A percentile compares a stretch with the other conserved stretches of the same genome.
phyloP scores from a whole-genome alignment of 2,888 invertebrate genomes.

The Ochlodes sylvanus region DNA sequence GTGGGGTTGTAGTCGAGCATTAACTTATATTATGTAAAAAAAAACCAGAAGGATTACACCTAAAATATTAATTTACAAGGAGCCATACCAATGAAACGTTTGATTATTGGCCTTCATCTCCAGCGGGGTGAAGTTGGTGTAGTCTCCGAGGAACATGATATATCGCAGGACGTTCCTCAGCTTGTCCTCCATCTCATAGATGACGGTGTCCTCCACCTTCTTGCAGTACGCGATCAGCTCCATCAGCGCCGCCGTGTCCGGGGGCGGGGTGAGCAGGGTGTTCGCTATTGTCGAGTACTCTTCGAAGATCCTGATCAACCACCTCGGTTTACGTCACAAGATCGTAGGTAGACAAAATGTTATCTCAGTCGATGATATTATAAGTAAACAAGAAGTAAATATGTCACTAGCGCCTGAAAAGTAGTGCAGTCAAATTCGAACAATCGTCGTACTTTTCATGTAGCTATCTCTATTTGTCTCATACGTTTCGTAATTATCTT shows the following conservation, averaged over 20 bases:
- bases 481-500: no score
- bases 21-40: no score
- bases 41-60: no score
- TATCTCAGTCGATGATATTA: no score
- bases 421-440: no score
- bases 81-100: conserved; percentile 91
- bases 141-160: conserved; percentile 93
- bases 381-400: no score
- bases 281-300: conserved; percentile 93
- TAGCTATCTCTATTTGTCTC: no score
- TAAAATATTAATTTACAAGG: conserved; percentile 23
- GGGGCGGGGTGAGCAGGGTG: conserved; percentile 91
- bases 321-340: neutral
- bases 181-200: conserved; percentile 91
- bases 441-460: no score
- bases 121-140: conserved; percentile 90
- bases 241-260: conserved; percentile 94
- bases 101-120: conserved; percentile 96
- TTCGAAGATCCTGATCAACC: conserved; percentile 88
- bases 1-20: no score
- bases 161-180: conserved; percentile 88
- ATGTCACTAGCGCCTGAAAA: no score
- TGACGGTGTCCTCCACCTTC: conserved; percentile 88
- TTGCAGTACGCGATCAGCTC: conserved; percentile 91
- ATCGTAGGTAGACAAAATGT: no score